phyloP scores from a whole-genome alignment of 1,140 invertebrate species.

The Saccostrea glomerata region DNA sequence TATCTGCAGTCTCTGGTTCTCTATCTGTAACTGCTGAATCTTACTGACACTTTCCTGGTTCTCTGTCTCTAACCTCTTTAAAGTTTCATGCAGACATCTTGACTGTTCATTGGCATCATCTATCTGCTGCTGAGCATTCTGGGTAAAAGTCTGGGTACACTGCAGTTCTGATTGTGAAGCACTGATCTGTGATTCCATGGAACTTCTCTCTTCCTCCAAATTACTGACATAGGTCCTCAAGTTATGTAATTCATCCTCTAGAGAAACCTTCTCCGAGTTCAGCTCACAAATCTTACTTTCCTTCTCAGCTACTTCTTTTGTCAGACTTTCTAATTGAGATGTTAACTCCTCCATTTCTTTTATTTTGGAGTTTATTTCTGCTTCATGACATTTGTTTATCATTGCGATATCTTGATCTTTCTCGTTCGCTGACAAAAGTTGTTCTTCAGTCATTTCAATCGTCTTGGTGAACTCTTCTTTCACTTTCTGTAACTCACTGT shows the following conservation, averaged over 20 bases:
- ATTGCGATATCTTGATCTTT: not conserved
- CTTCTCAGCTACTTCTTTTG: slow-evolving; percentile 15
- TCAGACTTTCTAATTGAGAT: slow-evolving; percentile 4
- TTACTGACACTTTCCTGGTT: slow-evolving; percentile 43
- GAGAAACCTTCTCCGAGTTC: not conserved
- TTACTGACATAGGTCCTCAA: not conserved
- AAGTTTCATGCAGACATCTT: slow-evolving; percentile 32
- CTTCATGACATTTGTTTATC: not conserved
- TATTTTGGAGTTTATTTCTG: not conserved
- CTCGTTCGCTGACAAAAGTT: not conserved
- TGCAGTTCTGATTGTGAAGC: slow-evolving; percentile 53
- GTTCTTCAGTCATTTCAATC: not conserved
- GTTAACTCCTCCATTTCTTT: slow-evolving; percentile 7
- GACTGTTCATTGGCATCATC: slow-evolving; percentile 32
- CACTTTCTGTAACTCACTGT: not conserved
- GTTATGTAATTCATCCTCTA: slow-evolving; percentile 36
- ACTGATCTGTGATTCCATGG: slow-evolving; percentile 47
- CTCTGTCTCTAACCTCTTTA: slow-evolving; percentile 43
- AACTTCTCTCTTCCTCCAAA: slow-evolving; percentile 30
- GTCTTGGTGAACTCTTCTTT: not conserved
- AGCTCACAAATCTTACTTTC: slow-evolving; percentile 38
- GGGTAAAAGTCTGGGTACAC: slow-evolving; percentile 53
- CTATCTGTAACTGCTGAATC: slow-evolving; percentile 30
- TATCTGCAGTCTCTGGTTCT: slow-evolving; percentile 40
- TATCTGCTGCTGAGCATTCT: slow-evolving; percentile 45